These are phyloP conservation scores for Numenius arquata DNA, from an alignment of 2,113 vertebrate genomes.

Conservation along the genomic window DNA sequence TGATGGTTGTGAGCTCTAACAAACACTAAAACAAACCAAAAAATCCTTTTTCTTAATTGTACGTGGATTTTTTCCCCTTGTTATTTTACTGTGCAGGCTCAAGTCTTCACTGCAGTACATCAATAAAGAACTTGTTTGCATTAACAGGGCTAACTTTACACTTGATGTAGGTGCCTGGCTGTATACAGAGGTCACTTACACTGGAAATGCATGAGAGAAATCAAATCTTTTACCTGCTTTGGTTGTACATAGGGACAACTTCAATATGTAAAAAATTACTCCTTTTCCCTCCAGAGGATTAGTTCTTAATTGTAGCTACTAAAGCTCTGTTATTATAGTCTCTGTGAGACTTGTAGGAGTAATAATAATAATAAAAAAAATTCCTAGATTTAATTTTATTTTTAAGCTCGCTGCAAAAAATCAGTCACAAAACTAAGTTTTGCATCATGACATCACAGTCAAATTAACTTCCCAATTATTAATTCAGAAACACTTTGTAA, in stretches of 20 bases:
- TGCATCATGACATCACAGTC: background rate
- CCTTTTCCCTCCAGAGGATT: conserved; percentile 58
- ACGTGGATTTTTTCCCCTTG: background rate
- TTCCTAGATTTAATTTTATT: background rate
- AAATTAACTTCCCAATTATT: background rate
- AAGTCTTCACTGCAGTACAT: conserved; percentile 10
- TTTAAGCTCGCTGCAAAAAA: background rate
- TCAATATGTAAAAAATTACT: conserved; percentile 76
- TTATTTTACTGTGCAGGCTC: conserved; percentile 26
- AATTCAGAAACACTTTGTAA: background rate
- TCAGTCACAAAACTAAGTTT: background rate
- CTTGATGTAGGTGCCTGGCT: conserved; percentile 52
- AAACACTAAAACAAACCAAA: background rate
- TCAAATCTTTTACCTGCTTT: conserved; percentile 51
- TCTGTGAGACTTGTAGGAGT: background rate
- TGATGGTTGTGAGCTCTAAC: background rate
- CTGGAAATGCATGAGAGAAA: conserved; percentile 60
- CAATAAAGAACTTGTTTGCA: conserved; percentile 63
- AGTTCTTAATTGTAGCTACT: conserved; percentile 70
- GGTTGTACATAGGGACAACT: conserved; percentile 59
- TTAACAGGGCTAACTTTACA: conserved; percentile 62
- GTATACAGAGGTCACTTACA: conserved; percentile 51
- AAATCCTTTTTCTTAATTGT: background rate
- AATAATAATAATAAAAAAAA: background rate
- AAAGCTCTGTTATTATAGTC: background rate